Percentiles rank a stretch among this genome's conserved stretches.
Evolutionary conservation across 2,797 vertebrate genomes (phyloP).

Genomic region (Sylvia borin): DNA sequence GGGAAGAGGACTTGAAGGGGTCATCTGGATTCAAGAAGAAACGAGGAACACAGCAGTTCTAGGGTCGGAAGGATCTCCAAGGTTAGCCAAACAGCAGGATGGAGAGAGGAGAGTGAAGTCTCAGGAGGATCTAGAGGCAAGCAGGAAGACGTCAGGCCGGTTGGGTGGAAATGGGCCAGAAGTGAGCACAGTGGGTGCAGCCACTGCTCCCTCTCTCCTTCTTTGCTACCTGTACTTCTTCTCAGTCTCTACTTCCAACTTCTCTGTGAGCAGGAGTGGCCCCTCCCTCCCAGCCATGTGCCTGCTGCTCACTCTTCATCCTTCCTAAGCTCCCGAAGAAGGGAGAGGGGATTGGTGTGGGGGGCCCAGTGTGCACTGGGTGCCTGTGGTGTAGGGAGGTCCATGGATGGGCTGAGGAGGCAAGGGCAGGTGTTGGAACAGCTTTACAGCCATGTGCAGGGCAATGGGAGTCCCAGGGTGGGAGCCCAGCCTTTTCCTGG

Average conservation of each 20-base stretch:
- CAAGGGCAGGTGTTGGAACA: neutral
- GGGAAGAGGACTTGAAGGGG: neutral
- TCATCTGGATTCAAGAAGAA: neutral
- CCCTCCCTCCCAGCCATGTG: neutral
- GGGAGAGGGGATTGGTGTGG: neutral
- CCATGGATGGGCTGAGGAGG: neutral
- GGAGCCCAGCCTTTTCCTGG: neutral
- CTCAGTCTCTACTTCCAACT: neutral
- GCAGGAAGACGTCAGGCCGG: neutral
- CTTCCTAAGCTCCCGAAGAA: neutral
- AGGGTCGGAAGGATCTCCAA: neutral
- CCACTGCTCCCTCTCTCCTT: neutral
- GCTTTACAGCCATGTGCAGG: neutral
- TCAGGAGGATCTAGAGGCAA: neutral
- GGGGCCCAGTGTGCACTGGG: too few relatives aligned
- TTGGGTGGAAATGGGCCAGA: neutral
- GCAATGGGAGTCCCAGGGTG: neutral
- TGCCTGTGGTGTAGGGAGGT: neutral
- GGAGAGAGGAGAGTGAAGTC: neutral
- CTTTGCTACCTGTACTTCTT: neutral
- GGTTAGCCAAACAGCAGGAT: neutral
- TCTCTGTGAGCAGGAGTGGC: rapidly evolving
- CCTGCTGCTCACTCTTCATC: neutral
- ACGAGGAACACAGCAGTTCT: neutral
- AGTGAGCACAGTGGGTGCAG: neutral